phyloP scores from a whole-genome alignment of 2,888 invertebrate species.

The Baccha elongata region DNA sequence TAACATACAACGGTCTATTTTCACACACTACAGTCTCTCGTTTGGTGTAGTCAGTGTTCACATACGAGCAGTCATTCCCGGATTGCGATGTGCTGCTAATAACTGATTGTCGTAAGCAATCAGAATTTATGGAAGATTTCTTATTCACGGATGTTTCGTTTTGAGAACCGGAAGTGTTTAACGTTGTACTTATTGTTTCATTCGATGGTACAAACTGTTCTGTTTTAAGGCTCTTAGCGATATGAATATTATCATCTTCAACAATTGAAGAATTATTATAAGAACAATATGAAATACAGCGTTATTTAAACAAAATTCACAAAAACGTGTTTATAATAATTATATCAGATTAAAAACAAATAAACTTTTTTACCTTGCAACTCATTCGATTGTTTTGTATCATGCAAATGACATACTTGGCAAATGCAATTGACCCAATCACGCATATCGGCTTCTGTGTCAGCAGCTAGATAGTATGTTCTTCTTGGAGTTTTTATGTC shows the following conservation, averaged over 20 bases:
- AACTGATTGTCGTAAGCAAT: conserved; percentile 36
- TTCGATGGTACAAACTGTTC: conserved; percentile 75
- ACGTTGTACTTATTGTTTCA: conserved; percentile 77
- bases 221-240: conserved; percentile 6
- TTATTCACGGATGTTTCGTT: conserved; percentile 40
- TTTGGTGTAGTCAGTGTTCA: conserved; percentile 81
- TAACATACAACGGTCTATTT: conserved; percentile 73
- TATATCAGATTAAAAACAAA: background rate
- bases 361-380: conserved; percentile 76
- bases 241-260: conserved; percentile 45
- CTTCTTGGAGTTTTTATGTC: conserved; percentile 94
- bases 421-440: conserved; percentile 98
- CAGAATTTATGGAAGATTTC: conserved; percentile 42
- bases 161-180: conserved; percentile 75
- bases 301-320: too few species aligned
- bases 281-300: too few species aligned
- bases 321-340: conserved; percentile 8
- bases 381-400: conserved; percentile 82
- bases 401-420: conserved; percentile 93
- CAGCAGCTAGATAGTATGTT: conserved; percentile 96
- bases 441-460: conserved; percentile 95
- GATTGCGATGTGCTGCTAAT: conserved; percentile 60
- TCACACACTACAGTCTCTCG: conserved; percentile 79
- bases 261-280: conserved; percentile 21
- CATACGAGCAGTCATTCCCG: conserved; percentile 79